Base-by-base conservation (phyloP, 64 coral and sea anemone species). In the Actinia tenebrosa region DNA sequence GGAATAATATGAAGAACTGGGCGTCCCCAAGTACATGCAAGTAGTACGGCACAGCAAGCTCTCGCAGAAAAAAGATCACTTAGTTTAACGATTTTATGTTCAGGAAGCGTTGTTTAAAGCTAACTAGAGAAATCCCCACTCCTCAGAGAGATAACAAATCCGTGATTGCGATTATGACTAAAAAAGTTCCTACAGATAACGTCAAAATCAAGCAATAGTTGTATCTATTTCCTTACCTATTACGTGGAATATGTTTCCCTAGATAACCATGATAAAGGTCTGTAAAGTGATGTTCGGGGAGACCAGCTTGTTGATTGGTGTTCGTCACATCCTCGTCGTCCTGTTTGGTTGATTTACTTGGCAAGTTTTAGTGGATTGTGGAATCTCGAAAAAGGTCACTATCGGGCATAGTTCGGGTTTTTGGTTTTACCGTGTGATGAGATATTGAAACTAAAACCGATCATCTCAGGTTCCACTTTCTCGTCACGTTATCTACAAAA, bases 341-440 rank as follows among this genome's bases (percentile, higher is more conserved):
- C 10, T 10, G 25, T 14, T 75, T 42, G 69, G 56, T 30, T 75
- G 20, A 7, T 26, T 37, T 75, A 30, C 69, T 75, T 75, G 69
- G 69, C 69, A 26, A 75, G 23, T 13, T 75, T 42, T 30, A 14
- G 63, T 3, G 27, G 25, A 75, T 10, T 75, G 69, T 75, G 69
- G 69, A 75, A 75, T 75, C 26, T 75, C 26, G 42, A 16, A 1
- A 58, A 66, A 66, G 69, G 69, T 75, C 69, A 75, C 9, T 75
- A 75, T 75, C 69, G 69, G 69, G 69, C 26, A 75, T 42, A 75
- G 69, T 75, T 75, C 69, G 42, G 69, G 23, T 75, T 75, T 72
- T 75, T 43, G 69, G 11, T 4, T 75, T 75, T 75, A 42, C 25
- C 69, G 25, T 13, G 64, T 75, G 69, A 30, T 75, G 26, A 75